These are phyloP conservation scores for Monoplex corrugatus DNA, from an alignment of 2,888 invertebrate species.

Conservation along the genomic window DNA sequence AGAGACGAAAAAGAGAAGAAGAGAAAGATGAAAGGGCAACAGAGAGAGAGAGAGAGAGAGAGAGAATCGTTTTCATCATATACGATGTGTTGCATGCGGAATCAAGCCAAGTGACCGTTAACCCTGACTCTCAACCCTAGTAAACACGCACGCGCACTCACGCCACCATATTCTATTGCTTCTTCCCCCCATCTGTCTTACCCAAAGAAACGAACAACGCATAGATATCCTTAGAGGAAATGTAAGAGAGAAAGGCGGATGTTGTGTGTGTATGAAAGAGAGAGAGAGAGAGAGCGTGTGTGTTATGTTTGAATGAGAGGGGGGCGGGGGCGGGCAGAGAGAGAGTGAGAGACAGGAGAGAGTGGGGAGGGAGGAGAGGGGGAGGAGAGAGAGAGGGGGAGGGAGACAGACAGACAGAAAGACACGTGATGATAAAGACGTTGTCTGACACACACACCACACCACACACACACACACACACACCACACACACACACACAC, in stretches of 20 bases:
- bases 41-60: neutral
- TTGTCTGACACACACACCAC: too few species aligned
- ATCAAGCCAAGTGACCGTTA: too few species aligned
- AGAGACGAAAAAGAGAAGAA: neutral
- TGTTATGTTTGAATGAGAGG: neutral
- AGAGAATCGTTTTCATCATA: too few species aligned
- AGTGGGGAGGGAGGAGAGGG: too few species aligned
- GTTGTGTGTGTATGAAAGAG: neutral
- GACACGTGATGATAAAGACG: neutral
- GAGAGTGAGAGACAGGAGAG: neutral
- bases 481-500: slow-evolving; percentile 8
- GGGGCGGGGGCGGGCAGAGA: neutral
- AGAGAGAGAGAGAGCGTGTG: neutral
- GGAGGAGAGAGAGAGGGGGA: neutral
- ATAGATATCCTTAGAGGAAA: too few species aligned
- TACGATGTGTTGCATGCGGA: too few species aligned
- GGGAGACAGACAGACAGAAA: neutral
- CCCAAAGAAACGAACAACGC: too few species aligned
- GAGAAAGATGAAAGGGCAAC: neutral
- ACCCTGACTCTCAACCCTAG: too few species aligned
- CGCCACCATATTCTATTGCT: too few species aligned
- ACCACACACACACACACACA: neutral
- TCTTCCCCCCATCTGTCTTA: too few species aligned
- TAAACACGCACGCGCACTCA: too few species aligned
- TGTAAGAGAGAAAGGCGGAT: neutral